Evolutionary conservation across 2,888 invertebrate genomes (phyloP).

Genomic region (Acanthosoma haemorrhoidale): DNA sequence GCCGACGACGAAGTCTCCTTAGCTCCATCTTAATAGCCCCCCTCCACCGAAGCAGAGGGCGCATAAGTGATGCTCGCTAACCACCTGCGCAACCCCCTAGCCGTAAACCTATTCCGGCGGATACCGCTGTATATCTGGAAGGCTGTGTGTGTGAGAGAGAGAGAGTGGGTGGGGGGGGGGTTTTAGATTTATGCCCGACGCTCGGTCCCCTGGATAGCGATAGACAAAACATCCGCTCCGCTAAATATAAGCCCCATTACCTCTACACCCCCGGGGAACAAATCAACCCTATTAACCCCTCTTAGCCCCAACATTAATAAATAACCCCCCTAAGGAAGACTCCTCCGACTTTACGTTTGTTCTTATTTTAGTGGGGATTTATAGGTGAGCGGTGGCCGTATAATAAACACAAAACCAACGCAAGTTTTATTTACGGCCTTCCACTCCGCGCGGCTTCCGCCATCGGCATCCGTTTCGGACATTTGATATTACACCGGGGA

Average conservation of each 20-base stretch:
- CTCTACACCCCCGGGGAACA: conserved; percentile 1
- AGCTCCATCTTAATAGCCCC: no score
- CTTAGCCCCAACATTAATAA: conserved; percentile 16
- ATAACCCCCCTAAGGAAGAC: background rate
- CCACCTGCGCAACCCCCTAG: no score
- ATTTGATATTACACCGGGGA: no score
- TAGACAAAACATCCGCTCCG: conserved; percentile 30
- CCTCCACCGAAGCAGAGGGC: no score
- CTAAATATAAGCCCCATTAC: conserved; percentile 10
- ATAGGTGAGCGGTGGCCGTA: background rate
- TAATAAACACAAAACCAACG: background rate
- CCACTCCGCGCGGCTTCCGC: background rate
- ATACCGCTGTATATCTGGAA: no score
- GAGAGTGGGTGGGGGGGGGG: no score
- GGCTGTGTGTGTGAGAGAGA: no score
- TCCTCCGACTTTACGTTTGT: conserved; percentile 7
- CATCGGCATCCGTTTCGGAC: background rate
- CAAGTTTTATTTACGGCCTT: background rate
- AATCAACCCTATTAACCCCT: conserved; percentile 1
- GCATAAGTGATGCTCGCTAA: no score
- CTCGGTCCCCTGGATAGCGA: conserved; percentile 10
- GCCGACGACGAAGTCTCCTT: no score
- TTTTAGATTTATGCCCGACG: background rate
- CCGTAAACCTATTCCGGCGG: no score
- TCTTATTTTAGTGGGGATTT: conserved; percentile 9